Conservation (phyloP, 2,888 invertebrate genomes). For the Ypsolopha scabrella region DNA sequence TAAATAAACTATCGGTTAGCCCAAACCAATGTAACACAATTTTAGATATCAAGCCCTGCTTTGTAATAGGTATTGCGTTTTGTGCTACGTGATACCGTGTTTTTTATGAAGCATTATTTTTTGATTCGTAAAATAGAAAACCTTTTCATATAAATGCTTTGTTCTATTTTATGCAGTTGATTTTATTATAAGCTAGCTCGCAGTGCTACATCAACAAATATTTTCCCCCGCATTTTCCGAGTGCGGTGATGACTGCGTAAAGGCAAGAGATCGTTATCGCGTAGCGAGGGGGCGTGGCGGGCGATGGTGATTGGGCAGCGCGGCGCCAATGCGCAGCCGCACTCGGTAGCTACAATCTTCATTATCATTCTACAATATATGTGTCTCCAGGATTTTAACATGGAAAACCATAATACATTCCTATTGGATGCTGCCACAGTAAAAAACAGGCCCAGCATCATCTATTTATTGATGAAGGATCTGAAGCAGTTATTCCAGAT, state of each 20-base stretch:
- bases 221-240: neutral
- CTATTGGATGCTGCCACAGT: neutral
- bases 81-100: too few relatives aligned
- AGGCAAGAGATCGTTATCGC: neutral
- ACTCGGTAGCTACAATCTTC: slow-evolving; percentile 42
- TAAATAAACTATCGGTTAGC: too few relatives aligned
- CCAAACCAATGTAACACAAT: too few relatives aligned
- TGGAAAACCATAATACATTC: neutral
- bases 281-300: slow-evolving; percentile 45
- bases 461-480: neutral
- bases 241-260: neutral
- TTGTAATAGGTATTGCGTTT: too few relatives aligned
- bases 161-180: neutral
- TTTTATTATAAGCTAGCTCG: neutral
- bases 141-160: too few relatives aligned
- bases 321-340: slow-evolving; percentile 62
- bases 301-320: slow-evolving; percentile 48
- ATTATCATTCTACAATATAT: too few relatives aligned
- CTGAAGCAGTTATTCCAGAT: slow-evolving; percentile 12
- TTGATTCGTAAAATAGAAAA: too few relatives aligned
- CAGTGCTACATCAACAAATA: too few relatives aligned
- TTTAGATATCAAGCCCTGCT: too few relatives aligned
- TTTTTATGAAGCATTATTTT: too few relatives aligned
- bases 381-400: slow-evolving; percentile 9
- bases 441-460: neutral